Evolutionary conservation across 2,113 vertebrate genomes (phyloP).

Genomic region (Beaufortia kweichowensis): DNA sequence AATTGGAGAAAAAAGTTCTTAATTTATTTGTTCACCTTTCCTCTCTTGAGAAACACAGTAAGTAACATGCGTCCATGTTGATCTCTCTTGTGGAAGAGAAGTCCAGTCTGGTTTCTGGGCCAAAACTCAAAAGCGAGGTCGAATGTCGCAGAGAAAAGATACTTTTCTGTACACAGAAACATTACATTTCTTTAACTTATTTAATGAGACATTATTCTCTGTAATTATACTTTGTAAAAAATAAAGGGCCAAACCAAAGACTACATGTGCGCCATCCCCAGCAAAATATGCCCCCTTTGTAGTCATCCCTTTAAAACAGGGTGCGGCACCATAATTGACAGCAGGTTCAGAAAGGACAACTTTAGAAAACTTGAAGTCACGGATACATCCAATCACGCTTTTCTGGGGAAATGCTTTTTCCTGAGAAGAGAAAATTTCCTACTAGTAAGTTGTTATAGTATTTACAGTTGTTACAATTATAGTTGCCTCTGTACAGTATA

Average conservation of each 20-base stretch:
- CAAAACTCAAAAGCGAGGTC: conserved; percentile 77
- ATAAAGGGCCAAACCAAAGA: conserved; percentile 70
- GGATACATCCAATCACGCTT: conserved; percentile 81
- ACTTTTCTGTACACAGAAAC: conserved; percentile 67
- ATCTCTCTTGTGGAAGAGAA: conserved; percentile 75
- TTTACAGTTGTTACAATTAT: too few species aligned
- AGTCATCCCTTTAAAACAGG: conserved; percentile 71
- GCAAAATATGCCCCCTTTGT: conserved; percentile 81
- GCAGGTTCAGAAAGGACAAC: conserved; percentile 64
- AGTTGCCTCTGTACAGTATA: too few species aligned
- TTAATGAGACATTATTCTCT: not conserved
- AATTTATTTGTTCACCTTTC: conserved; percentile 68
- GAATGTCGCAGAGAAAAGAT: conserved; percentile 71
- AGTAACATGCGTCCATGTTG: conserved; percentile 65
- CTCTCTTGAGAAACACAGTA: conserved; percentile 76
- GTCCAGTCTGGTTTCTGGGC: conserved; percentile 73
- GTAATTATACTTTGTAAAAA: not conserved
- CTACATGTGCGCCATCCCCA: conserved; percentile 74
- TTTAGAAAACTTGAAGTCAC: conserved; percentile 78
- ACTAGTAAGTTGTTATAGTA: too few species aligned
- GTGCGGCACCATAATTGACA: conserved; percentile 65
- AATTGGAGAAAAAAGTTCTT: too few species aligned
- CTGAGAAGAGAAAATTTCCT: conserved; percentile 43
- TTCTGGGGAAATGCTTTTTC: conserved; percentile 71
- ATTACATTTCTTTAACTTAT: not conserved